Conservation (phyloP, 2,113 vertebrate genomes). For the Hyperopisus bebe region DNA sequence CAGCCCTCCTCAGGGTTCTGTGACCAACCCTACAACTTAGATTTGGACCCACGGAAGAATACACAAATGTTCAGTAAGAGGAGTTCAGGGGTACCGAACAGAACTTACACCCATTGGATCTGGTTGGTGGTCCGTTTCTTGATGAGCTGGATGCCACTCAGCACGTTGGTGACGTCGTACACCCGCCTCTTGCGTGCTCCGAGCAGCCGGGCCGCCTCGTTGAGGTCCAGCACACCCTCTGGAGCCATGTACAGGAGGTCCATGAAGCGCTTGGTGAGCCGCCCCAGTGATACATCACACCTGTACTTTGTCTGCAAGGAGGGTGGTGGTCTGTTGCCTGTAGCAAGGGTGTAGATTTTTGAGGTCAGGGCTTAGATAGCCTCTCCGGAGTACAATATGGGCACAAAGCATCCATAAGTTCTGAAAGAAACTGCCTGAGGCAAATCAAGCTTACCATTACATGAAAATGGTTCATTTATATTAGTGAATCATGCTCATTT, state of each 20-base stretch:
- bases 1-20: neutral
- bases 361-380: neutral
- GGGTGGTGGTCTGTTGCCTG: neutral
- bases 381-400: neutral
- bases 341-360: neutral
- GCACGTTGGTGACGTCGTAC: constrained; percentile 81
- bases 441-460: neutral
- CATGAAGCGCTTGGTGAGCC: constrained; percentile 76
- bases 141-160: constrained; percentile 74
- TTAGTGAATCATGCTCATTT: neutral
- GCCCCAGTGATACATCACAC: constrained; percentile 68
- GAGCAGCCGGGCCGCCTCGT: constrained; percentile 61
- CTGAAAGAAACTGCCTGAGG: neutral
- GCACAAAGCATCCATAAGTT: neutral
- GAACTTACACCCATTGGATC: constrained; percentile 87
- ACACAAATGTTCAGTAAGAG: neutral
- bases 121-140: constrained; percentile 70
- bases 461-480: neutral
- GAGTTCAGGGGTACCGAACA: neutral
- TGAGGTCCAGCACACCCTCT: constrained; percentile 71
- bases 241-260: constrained; percentile 69
- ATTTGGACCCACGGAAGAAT: neutral
- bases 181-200: constrained; percentile 73
- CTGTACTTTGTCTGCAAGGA: constrained; percentile 43
- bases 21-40: neutral